Evolutionary conservation across 2,113 vertebrate genomes (phyloP).

Genomic region (Eurypyga helias): DNA sequence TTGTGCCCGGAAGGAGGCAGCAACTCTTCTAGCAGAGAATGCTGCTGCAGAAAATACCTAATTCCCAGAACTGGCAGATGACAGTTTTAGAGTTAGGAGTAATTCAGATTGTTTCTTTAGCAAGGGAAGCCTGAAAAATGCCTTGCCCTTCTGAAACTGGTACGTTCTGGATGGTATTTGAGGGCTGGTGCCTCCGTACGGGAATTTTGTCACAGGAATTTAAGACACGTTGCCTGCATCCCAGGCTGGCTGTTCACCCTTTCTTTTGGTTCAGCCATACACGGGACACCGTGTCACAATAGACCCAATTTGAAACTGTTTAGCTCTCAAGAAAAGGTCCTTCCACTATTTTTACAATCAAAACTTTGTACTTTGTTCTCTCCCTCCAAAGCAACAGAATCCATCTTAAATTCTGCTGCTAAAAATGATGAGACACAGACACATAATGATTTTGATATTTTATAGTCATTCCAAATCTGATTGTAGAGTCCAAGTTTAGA

Average conservation of each 20-base stretch:
- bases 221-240: not conserved
- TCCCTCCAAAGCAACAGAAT: not conserved
- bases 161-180: not conserved
- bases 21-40: not conserved
- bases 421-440: not conserved
- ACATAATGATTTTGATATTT: not conserved
- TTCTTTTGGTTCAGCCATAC: not conserved
- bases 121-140: not conserved
- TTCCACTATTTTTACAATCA: not conserved
- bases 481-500: not conserved
- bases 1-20: not conserved
- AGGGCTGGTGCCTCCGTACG: not conserved
- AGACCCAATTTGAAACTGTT: not conserved
- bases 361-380: not conserved
- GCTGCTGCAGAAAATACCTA: not conserved
- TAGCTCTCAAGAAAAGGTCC: not conserved
- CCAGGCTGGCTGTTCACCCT: not conserved
- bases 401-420: not conserved
- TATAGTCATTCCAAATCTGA: not conserved
- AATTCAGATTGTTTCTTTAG: not conserved
- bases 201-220: not conserved
- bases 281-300: not conserved
- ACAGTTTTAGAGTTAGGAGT: not conserved
- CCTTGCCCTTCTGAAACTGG: not conserved
- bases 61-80: not conserved